Evolutionary conservation across 2,797 vertebrate genomes (phyloP), one percentile per base, ranked within the genome.

Genomic region (Gila robusta): DNA sequence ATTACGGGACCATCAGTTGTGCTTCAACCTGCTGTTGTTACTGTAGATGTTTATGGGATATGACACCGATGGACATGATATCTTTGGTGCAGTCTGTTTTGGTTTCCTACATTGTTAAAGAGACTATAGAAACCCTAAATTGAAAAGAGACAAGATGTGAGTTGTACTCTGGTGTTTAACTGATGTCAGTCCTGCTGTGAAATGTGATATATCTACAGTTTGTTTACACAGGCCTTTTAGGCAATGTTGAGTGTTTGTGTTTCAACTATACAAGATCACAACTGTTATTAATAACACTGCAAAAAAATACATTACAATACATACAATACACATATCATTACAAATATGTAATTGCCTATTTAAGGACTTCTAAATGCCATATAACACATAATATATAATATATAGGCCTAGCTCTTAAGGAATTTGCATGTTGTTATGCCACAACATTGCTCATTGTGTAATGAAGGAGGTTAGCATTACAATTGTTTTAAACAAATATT

Each of bases 141-240:
- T 26, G 12, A 35, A 47, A 64, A 10, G 5, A 79, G 78, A 8
- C 39, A 66, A 41, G 59, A 47, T 66, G 39, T 23, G 23, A 47
- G 79, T 69, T 77, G 47, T 32, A 5, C 5, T 56, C 28, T 37
- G 11, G 2, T 39, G 64, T 70, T 37, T 11, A 70, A n/a, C 28
- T 81, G 79, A 49, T 35, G 52, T n/a, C 28, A 81, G 28, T 69
- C 6, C 10, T 52, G 32, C 11, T 37, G 28, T 35, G 44, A 10
- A 69, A 67, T 69, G 19, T 70, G 41, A 81, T 81, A 81, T 35
- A 44, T 14, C 19, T 71, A 10, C 41, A 3, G 10, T 78, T 41
- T 78, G 83, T 84, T 70, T 69, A 32, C 64, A 69, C 64, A 69
- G 32, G 4, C n/a, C 35, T 69, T 28, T 66, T 49, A 77, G 6